Evolutionary conservation across 2,113 vertebrate species (phyloP).

Genomic region (Baryphthengus martii): DNA sequence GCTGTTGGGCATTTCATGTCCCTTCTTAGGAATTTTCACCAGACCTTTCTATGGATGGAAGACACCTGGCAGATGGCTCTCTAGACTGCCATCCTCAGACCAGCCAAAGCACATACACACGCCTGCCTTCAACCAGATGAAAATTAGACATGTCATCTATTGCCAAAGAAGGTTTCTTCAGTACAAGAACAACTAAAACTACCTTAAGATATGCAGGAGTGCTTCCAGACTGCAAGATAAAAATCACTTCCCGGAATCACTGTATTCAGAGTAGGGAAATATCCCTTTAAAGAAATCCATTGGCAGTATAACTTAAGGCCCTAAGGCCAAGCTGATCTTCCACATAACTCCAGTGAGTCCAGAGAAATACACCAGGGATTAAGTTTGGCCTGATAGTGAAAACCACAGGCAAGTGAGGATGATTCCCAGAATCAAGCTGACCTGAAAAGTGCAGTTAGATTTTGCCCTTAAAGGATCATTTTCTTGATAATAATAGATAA

Average conservation of each 20-base stretch:
- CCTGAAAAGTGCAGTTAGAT: constrained; percentile 18
- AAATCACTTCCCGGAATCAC: constrained; percentile 25
- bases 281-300: constrained; percentile 8
- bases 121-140: neutral
- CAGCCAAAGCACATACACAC: neutral
- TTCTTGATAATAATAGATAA: constrained; percentile 17
- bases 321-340: constrained; percentile 27
- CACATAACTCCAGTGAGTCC: neutral
- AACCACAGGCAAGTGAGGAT: constrained; percentile 40
- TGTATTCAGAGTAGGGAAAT: constrained; percentile 42
- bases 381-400: constrained; percentile 11
- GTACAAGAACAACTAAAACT: neutral
- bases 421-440: constrained; percentile 46
- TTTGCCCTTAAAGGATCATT: constrained; percentile 41
- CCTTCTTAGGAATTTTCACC: neutral
- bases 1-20: neutral
- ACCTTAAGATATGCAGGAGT: constrained; percentile 19
- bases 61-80: neutral
- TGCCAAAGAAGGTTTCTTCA: neutral
- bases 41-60: neutral
- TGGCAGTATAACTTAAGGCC: neutral
- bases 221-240: neutral
- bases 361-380: constrained; percentile 29
- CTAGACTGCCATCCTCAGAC: constrained; percentile 46
- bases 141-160: neutral